A percentile compares a stretch with the other conserved stretches of the same genome.
These are phyloP conservation scores for Vulpes ferrilata DNA, from an alignment of 2,113 vertebrate genomes.

Conservation along the genomic window DNA sequence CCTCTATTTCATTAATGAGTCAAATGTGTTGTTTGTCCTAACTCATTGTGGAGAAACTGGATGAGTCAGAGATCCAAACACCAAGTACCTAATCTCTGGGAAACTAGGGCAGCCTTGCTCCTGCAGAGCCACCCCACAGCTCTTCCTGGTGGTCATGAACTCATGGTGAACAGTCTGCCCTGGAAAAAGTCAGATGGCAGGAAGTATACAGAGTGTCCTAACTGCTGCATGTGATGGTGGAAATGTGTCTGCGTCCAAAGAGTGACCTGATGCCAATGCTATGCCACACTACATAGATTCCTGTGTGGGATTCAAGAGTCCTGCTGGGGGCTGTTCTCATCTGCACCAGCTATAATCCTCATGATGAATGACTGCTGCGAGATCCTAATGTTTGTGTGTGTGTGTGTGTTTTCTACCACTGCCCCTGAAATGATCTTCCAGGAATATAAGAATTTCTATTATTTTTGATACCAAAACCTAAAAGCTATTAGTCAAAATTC, in stretches of 20 bases:
- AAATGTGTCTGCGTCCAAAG: neutral
- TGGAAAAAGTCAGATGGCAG: slow-evolving; percentile 42
- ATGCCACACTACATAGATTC: neutral
- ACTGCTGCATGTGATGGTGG: accelerated
- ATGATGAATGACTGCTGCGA: neutral
- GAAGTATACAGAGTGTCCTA: neutral
- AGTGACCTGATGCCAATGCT: neutral
- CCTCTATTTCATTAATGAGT: slow-evolving; percentile 50
- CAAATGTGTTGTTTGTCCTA: neutral
- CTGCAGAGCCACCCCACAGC: neutral
- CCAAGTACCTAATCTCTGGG: neutral
- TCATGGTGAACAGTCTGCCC: neutral
- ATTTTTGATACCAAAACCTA: slow-evolving; percentile 44
- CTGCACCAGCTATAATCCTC: neutral
- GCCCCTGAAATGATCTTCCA: neutral
- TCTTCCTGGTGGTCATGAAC: neutral
- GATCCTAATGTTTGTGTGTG: no score
- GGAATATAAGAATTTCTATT: neutral
- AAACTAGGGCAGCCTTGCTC: neutral
- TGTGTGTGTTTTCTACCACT: neutral
- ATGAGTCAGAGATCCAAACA: neutral
- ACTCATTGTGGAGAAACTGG: neutral
- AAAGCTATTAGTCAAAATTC: neutral
- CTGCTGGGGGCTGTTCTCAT: neutral
- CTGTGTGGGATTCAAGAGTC: neutral